Evolutionary conservation across 64 coral and sea anemone species (phyloP), one percentile per base, ranked within the genome.

Genomic region (Dendronephthya gigantea): DNA sequence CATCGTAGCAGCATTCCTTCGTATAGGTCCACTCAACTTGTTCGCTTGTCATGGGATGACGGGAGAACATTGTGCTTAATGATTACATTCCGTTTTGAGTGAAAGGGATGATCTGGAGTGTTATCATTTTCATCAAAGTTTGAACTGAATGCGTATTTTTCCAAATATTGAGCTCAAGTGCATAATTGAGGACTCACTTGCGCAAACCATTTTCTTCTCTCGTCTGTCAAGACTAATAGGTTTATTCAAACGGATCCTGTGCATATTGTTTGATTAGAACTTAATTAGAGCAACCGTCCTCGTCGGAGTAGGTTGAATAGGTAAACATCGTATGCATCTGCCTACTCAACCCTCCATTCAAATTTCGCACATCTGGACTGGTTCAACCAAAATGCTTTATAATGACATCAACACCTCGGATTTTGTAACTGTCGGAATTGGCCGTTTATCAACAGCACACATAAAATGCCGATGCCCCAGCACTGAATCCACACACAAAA

Each of bases 361-460:
- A 45, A 45, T 45, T 79, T 0, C 25, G 32, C 72, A 12, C 72
- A 79, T 79, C 72, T 79, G 72, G 72, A 35, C 15, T 34, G 72
- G 36, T 79, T 34, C 30, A 79, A 79, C 14, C 29, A 79, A 39
- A 79, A 79, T 79, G 72, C 8, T 39, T 39, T 34, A 79, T 79
- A 79, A 79, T 79, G 30, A 79, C 72, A 79, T 79, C 72, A 79
- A 79, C 72, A 79, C 72, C 32, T 79, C 4, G 31, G 72, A 36
- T 79, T 79, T 34, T 34, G 32, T 29, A 79, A 79, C 72, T 79
- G 72, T 79, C 72, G 72, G 72, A 79, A 79, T 79, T 79, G 32
- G 15, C 32, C 29, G 72, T 79, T 79, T 79, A 79, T 79, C 72
- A 79, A 79, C 72, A 79, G 36, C 17, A 39, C 36, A 28, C 72